Evolutionary conservation across 2,888 invertebrate genomes (phyloP), one percentile per base, ranked within the genome.

Genomic region (Nudaria mundana): DNA sequence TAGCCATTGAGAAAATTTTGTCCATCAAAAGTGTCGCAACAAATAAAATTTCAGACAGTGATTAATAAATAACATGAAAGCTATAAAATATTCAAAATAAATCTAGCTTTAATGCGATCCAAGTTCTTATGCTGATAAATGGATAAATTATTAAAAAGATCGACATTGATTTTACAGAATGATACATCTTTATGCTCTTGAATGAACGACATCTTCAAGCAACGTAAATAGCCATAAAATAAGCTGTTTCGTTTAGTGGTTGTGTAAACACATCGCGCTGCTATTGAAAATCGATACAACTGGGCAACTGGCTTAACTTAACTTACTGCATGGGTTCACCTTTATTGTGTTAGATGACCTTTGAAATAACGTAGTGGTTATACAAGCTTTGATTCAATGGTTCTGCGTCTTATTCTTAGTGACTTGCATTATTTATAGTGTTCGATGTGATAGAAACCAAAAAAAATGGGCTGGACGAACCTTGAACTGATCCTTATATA

Each of bases 271-370:
- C 11, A 33, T 18, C 39, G 40, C 8, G 30, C 15, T 22, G 28
- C 33, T 26, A 23, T 37, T 35, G 28, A 48, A 51, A 59, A 55
- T 55, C 42, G 31, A 58, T 55, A 30, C 30, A 24, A 51, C 34
- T 44, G 28, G 39, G 26, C 30, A 28, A 30, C 30, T 29, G 8
- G 10, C 18, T 26, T 33, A 28, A 30, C 30, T 29, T 7, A 10
- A 15, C 24, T 33, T 24, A 31, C 11, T 25, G 28, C 28, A 1
- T 11, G 29, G 32, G 24, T 25, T 52, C 35, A 41, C 37, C 35
- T 36, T 32, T 43, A 25, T 36, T 13, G 10, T 34, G 22, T 33
- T 15, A 14, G 8, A 20, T 18, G 12, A 16, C 30, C 24, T 23
- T 40, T 30, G 29, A 6, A 18, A 29, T 36, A 37, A 37, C 32